These are phyloP conservation scores for Benitochromis conjunctus DNA, from an alignment of 2,113 vertebrate species.

Conservation along the genomic window DNA sequence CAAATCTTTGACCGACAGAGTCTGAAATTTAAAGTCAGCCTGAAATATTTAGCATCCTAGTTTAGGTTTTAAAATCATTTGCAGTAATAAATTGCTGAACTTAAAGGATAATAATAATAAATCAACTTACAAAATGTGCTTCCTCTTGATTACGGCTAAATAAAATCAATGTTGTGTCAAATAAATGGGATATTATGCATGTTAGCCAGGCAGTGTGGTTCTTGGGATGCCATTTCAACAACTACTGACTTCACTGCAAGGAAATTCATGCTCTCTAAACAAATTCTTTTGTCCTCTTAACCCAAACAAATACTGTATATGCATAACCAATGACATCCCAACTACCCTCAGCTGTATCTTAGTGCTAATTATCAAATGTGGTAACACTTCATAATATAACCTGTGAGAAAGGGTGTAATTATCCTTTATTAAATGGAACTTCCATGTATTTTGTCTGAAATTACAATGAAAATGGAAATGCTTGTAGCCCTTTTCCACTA, in stretches of 20 bases:
- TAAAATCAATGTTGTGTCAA: neutral
- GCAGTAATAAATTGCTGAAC: neutral
- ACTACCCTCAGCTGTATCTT: neutral
- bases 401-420: neutral
- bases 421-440: neutral
- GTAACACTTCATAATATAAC: neutral
- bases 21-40: neutral
- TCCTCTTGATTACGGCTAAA: neutral
- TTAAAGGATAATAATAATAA: neutral
- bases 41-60: constrained; percentile 23
- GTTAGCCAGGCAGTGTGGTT: neutral
- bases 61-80: neutral
- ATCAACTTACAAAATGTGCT: neutral
- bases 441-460: neutral
- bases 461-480: neutral
- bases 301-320: neutral
- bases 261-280: neutral
- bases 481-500: neutral
- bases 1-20: neutral
- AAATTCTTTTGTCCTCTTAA: neutral
- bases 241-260: neutral
- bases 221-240: neutral
- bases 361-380: neutral
- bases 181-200: neutral
- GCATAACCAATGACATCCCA: neutral